Evolutionary conservation across 2,113 vertebrate species (phyloP).

Genomic region (Oryzias woworae): DNA sequence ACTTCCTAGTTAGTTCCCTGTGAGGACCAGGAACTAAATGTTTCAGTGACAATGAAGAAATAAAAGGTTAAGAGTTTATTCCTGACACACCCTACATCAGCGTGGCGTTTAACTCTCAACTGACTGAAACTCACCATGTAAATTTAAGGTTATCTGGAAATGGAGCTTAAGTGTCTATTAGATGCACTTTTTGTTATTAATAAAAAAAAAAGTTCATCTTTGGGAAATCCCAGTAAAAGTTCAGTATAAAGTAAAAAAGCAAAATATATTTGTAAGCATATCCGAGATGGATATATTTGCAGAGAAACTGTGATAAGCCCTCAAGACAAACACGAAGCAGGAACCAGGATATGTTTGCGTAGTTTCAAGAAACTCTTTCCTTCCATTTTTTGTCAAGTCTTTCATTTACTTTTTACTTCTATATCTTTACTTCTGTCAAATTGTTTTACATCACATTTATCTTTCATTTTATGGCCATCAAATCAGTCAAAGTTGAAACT

Average conservation of each 20-base stretch:
- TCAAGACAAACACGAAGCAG: slow-evolving; percentile 58
- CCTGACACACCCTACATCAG: slow-evolving; percentile 31
- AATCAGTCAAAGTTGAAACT: neutral
- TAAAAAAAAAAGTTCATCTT: neutral
- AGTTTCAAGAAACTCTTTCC: neutral
- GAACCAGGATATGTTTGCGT: slow-evolving; percentile 64
- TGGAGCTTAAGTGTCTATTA: neutral
- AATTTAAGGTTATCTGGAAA: slow-evolving; percentile 29
- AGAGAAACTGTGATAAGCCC: neutral
- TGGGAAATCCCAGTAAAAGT: neutral
- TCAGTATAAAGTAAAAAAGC: neutral
- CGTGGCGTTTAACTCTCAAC: slow-evolving; percentile 4
- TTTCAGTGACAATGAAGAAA: neutral
- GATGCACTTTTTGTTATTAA: neutral
- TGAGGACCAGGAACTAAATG: too few species aligned
- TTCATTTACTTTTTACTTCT: neutral
- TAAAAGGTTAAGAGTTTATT: slow-evolving; percentile 8
- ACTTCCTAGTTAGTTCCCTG: too few species aligned
- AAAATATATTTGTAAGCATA: neutral
- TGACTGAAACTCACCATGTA: slow-evolving; percentile 28
- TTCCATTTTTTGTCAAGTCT: neutral
- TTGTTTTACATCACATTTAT: neutral
- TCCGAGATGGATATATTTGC: neutral
- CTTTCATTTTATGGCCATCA: neutral
- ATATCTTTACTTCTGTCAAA: neutral